Base-by-base conservation (phyloP, 2,888 invertebrate genomes). In the Chesias legatella region DNA sequence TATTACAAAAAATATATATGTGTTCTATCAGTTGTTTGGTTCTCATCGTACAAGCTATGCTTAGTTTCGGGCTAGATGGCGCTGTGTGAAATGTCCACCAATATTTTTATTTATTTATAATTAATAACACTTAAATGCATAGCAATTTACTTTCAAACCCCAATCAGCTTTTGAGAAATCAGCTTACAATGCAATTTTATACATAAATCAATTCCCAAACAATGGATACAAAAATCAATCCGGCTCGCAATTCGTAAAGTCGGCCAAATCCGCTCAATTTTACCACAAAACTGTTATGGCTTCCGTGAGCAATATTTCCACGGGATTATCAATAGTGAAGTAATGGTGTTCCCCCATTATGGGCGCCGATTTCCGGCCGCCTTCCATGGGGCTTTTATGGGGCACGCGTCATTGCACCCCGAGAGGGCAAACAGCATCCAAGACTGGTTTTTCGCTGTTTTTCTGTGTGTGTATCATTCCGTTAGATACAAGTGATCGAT, bases 201-300 rank as follows among this genome's bases (percentile, higher is more conserved):
- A 35, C 36, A 45, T 36, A 35, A 35, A 50, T 51, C 47, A 47
- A 31, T 40, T 40, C 31, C n/a, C 25, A 26, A 47, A 46, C 36
- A 39, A 43, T 42, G 30, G 30, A 44, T 39, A 35, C 50, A 33
- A 51, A 51, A 43, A 51, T 46, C 48, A 53, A 51, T 49, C 44
- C 42, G 41, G 49, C 33, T 51, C 51, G 52, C 56, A 43, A 41
- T 47, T 51, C 58, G 51, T 57, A 61, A 61, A 67, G 57, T 56
- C 53, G 54, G 43, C 61, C 59, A 63, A 78, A 75, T 73, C 68
- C 84, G 82, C 75, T 79, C 84, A 79, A 85, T 85, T 85, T 79
- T 80, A 73, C 86, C 86, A 74, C 86, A 84, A 79, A 85, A 88
- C 85, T 84, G 86, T 88, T 86, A 86, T 86, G 79, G 71, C 79